Conservation (phyloP, 2,113 vertebrate species). For the Psammodynastes pulverulentus region DNA sequence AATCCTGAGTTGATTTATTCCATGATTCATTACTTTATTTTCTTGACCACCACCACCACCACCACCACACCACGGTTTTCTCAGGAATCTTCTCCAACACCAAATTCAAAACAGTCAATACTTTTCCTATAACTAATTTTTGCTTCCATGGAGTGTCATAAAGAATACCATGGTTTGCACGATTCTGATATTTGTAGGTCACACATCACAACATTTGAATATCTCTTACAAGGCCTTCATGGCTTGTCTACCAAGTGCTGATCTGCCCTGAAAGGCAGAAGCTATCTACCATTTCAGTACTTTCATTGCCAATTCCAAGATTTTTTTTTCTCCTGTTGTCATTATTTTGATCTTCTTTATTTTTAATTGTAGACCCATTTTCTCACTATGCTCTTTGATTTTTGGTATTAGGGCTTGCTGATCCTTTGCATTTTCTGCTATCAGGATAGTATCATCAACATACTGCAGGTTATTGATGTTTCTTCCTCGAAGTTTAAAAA, state of each 20-base stretch:
- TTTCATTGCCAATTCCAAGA: not conserved
- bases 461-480: not conserved
- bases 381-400: not conserved
- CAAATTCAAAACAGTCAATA: not conserved
- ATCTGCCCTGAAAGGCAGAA: not conserved
- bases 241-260: not conserved
- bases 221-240: not conserved
- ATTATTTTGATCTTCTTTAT: not conserved
- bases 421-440: not conserved
- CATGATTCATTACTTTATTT: not conserved
- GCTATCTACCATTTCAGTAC: not conserved
- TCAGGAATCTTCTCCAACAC: not conserved
- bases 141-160: not conserved
- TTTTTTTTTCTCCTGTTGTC: not conserved
- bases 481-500: not conserved
- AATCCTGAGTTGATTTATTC: not conserved
- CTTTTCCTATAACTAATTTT: not conserved
- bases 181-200: not conserved
- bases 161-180: not conserved
- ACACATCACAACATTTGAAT: not conserved
- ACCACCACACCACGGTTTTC: too few relatives aligned
- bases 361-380: not conserved
- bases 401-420: not conserved
- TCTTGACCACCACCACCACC: not conserved
- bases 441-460: not conserved